Conservation (phyloP, 2,797 vertebrate species). For the Lithobates sylvaticus region DNA sequence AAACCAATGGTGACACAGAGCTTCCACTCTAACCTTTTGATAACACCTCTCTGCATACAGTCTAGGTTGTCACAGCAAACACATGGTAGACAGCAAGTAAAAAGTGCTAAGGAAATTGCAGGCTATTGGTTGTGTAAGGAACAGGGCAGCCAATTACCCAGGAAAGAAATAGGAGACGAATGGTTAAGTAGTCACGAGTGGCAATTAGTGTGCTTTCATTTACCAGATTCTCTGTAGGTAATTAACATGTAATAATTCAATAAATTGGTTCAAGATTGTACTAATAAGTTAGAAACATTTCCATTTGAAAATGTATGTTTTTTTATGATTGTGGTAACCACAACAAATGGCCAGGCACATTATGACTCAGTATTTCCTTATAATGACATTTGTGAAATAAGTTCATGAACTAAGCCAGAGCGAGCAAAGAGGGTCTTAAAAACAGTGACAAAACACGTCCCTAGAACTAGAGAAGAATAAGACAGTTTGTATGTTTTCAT, state of each 20-base stretch:
- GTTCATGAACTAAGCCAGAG: neutral
- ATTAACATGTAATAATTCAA: neutral
- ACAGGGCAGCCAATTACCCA: neutral
- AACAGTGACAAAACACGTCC: neutral
- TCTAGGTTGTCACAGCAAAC: neutral
- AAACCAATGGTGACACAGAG: neutral
- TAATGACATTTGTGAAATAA: neutral
- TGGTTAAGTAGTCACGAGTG: neutral
- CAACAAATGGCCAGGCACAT: neutral
- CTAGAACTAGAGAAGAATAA: too few relatives aligned
- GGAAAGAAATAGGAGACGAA: neutral
- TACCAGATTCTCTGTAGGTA: neutral
- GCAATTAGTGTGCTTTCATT: neutral
- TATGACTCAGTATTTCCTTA: slow-evolving; percentile 12
- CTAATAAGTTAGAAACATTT: neutral
- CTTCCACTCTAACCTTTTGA: neutral
- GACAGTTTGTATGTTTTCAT: too few relatives aligned
- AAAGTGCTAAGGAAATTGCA: neutral
- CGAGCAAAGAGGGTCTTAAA: neutral
- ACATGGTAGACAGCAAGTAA: neutral
- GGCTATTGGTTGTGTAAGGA: neutral
- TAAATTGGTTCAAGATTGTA: neutral
- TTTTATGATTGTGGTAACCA: neutral
- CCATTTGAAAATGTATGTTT: neutral
- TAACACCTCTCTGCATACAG: neutral